Evolutionary conservation across 1,140 invertebrate species (phyloP), one percentile per base, ranked within the genome.

Genomic region (Bombyx mandarina): DNA sequence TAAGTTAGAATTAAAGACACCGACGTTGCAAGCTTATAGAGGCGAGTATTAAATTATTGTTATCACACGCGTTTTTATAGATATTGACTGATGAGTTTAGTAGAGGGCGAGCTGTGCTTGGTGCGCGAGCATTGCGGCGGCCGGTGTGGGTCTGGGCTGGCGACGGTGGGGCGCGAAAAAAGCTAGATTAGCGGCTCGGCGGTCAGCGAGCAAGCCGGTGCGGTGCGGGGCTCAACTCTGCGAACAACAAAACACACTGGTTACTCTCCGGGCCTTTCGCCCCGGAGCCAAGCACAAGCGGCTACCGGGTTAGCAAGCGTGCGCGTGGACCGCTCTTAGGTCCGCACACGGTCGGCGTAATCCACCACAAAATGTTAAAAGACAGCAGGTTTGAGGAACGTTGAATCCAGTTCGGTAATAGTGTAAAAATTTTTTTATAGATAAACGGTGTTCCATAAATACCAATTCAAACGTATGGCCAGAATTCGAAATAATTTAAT

Each of bases 231-330:
- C 77, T 82, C 82, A 87, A 84, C 77, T 89, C 85, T 88, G 86
- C 80, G 82, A 87, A 89, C 85, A 89, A 89, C 82, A 88, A 88
- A 88, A 88, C 86, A 88, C 80, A 88, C 73, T 73, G 78, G 79
- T 86, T 87, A 86, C 66, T 87, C 75, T 82, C 78, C 71, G 76
- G 78, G 74, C 68, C 54, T 60, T 57, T 45, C 53, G 71, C 75
- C 73, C 80, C 81, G 79, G 81, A 82, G 77, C 78, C 82, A 81
- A 82, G 82, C 82, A 65, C 65, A 85, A 85, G 82, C 79, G 78
- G 79, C 82, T 82, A 75, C 79, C 81, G 83, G 83, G 83, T 86
- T 85, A 83, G 79, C 69, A 82, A 86, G 81, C 81, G 62, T 58
- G 63, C 71, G 75, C 77, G 63, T 60, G 57, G 69, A 66, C 78